Percentiles rank a stretch among this genome's conserved stretches.
Evolutionary conservation across 2,888 invertebrate species (phyloP).

Genomic region (Boloria selene): DNA sequence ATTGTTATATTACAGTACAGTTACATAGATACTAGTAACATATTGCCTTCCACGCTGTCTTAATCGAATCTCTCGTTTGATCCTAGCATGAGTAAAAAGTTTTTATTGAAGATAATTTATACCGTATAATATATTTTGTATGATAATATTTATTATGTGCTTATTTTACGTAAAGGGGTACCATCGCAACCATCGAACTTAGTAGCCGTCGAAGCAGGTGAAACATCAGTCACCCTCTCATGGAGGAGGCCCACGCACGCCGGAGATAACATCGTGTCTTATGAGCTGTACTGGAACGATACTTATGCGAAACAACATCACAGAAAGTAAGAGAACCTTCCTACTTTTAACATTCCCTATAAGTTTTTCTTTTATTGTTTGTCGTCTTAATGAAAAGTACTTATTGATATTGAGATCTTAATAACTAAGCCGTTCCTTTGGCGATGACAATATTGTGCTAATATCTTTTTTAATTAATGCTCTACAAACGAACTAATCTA

Average conservation of each 20-base stretch:
- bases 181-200: slow-evolving; percentile 97
- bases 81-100: too few species aligned
- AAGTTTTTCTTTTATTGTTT: neutral
- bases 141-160: neutral
- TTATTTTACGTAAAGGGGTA: slow-evolving; percentile 85
- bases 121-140: too few species aligned
- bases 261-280: slow-evolving; percentile 95
- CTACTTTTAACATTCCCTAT: neutral
- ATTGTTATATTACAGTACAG: neutral
- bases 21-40: neutral
- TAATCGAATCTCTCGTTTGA: too few species aligned
- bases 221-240: slow-evolving; percentile 94
- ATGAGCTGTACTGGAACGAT: slow-evolving; percentile 98
- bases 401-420: too few species aligned
- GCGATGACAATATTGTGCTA: too few species aligned
- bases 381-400: neutral
- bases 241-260: slow-evolving; percentile 97
- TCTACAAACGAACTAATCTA: too few species aligned
- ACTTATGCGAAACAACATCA: slow-evolving; percentile 95
- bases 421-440: too few species aligned
- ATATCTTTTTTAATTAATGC: too few species aligned
- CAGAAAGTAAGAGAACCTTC: slow-evolving; percentile 83
- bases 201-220: slow-evolving; percentile 92
- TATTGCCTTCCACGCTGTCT: too few species aligned
- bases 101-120: too few species aligned